Conservation (phyloP, 2,888 invertebrate species). For the Pristionchus mayeri region DNA sequence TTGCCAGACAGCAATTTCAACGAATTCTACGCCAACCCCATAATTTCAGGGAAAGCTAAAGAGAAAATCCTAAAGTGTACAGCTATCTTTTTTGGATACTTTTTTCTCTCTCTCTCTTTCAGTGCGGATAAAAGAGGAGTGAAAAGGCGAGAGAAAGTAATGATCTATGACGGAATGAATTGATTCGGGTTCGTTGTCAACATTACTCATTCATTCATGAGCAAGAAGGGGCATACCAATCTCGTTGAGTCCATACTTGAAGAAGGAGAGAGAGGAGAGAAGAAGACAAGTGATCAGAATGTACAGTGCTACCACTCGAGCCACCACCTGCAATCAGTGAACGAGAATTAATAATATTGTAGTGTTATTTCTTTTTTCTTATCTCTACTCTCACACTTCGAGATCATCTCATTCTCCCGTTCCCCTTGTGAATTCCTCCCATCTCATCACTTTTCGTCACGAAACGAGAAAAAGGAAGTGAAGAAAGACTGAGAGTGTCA, state of each 20-base stretch:
- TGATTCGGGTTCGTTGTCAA: no score
- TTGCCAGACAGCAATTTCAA: no score
- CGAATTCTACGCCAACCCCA: no score
- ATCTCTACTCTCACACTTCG: neutral
- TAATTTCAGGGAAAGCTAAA: no score
- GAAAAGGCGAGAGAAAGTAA: no score
- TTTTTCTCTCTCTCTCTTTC: no score
- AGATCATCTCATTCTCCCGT: neutral
- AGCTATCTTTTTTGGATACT: no score
- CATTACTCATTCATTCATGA: neutral
- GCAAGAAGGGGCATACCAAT: neutral
- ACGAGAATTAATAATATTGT: neutral
- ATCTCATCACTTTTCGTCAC: neutral
- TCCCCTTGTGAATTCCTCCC: neutral
- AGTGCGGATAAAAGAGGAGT: no score
- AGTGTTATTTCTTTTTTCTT: neutral
- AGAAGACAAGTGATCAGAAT: slow-evolving; percentile 24
- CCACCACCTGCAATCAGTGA: neutral
- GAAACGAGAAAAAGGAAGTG: slow-evolving; percentile 1
- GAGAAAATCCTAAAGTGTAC: no score
- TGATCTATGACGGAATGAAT: neutral
- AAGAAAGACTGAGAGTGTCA: slow-evolving; percentile 42
- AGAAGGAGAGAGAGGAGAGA: neutral
- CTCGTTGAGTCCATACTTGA: slow-evolving; percentile 27
- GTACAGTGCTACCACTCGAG: slow-evolving; percentile 22